Evolutionary conservation across 2,113 vertebrate genomes (phyloP), one percentile per base, ranked within the genome.

Genomic region (Gobius niger): DNA sequence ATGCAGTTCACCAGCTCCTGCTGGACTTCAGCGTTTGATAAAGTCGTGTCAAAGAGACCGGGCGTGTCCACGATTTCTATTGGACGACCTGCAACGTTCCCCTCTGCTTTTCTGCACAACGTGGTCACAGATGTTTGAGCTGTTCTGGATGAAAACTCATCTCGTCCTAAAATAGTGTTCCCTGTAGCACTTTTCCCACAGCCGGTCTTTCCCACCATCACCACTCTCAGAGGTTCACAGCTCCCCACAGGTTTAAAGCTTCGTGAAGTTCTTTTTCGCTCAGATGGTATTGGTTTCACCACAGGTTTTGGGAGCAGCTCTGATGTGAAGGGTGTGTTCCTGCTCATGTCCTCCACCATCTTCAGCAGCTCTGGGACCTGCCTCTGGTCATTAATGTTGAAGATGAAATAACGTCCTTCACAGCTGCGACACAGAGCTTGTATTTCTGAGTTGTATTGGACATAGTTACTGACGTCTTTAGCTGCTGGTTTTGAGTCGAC

Each of bases 141-240:
- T 1, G 1, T 1, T 61, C 40, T 42, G 1, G 66, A 47, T 1
- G 12, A 0, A 56, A 84, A 82, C 1, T 0, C 7, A 4, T 53
- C 7, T 19, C 19, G 11, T 0, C 72, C 53, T 60, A 75, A n/a
- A 70, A 84, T 72, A 0, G 72, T 84, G 60, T 81, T 84, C 44
- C 10, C 82, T 9, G 75, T 63, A 0, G 82, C 73, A 54, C 86
- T 84, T 18, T 88, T 87, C 6, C 82, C 84, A 53, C 16, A 7
- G 6, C 82, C 78, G 47, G 82, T 84, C 19, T 75, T 84, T 4
- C 82, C 77, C 11, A 78, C 42, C 40, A 78, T 18, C 18, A 80
- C 72, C n/a, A 78, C 51, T 52, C 63, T 24, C 18, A 65, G 24
- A 50, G 18, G 1, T 24, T 14, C 24, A 34, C 1, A 34, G 24